Evolutionary conservation across 2,888 invertebrate species (phyloP).

Genomic region (Callinectes sapidus): DNA sequence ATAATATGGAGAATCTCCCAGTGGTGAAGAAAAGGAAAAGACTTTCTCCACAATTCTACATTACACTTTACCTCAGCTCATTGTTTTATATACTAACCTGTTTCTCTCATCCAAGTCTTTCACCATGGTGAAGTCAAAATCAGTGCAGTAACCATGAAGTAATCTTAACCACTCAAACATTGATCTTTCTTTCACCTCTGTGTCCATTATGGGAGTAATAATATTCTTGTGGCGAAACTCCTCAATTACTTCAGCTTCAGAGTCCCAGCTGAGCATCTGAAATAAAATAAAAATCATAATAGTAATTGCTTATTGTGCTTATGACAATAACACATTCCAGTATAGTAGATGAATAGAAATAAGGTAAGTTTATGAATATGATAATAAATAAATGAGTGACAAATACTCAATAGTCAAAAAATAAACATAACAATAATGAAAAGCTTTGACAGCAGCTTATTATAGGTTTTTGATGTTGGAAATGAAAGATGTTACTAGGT

Average conservation of each 20-base stretch:
- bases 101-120: neutral
- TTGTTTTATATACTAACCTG: neutral
- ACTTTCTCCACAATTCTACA: neutral
- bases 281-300: neutral
- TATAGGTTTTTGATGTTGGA: no score
- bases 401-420: no score
- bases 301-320: no score
- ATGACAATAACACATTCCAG: no score
- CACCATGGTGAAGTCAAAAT: neutral
- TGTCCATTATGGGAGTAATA: neutral
- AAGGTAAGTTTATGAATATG: no score
- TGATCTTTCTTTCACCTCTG: neutral
- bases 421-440: no score
- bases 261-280: neutral
- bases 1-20: no score
- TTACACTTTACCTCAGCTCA: neutral
- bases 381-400: no score
- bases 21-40: neutral
- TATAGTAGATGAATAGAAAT: no score
- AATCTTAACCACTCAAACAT: neutral
- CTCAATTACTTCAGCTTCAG: neutral
- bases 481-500: no score
- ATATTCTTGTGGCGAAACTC: neutral
- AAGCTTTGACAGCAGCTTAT: no score
- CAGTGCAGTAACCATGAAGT: neutral